A percentile compares a stretch with the other conserved stretches of the same genome.
Evolutionary conservation across 2,113 vertebrate genomes (phyloP).

Genomic region (Sisor rabdophorus): DNA sequence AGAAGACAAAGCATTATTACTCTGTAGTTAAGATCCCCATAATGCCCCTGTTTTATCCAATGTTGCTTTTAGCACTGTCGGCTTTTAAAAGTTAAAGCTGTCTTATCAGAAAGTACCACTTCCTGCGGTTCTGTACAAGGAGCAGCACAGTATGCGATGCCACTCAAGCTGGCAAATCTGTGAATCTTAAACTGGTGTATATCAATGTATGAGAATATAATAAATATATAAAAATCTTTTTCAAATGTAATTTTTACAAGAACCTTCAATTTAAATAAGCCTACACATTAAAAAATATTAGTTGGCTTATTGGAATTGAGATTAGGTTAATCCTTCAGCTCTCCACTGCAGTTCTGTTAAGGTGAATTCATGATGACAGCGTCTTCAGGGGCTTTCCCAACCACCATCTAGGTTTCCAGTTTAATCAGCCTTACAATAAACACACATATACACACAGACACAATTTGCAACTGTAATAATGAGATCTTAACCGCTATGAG

Average conservation of each 20-base stretch:
- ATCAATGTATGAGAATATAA: neutral
- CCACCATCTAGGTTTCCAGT: neutral
- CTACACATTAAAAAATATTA: neutral
- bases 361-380: neutral
- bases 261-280: neutral
- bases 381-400: neutral
- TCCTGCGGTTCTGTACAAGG: neutral
- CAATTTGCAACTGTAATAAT: neutral
- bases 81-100: neutral
- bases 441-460: neutral
- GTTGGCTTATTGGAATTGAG: neutral
- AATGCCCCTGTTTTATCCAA: neutral
- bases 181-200: neutral
- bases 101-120: constrained; percentile 31
- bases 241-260: neutral
- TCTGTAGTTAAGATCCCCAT: neutral
- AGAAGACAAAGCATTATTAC: constrained; percentile 16
- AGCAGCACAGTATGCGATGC: constrained; percentile 31
- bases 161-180: neutral
- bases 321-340: neutral
- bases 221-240: neutral
- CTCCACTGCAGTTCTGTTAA: neutral
- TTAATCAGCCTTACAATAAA: neutral
- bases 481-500: neutral
- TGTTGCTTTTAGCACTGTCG: constrained; percentile 18